Base-by-base conservation (phyloP, 2,797 vertebrate species). In the Mergus octosetaceus region DNA sequence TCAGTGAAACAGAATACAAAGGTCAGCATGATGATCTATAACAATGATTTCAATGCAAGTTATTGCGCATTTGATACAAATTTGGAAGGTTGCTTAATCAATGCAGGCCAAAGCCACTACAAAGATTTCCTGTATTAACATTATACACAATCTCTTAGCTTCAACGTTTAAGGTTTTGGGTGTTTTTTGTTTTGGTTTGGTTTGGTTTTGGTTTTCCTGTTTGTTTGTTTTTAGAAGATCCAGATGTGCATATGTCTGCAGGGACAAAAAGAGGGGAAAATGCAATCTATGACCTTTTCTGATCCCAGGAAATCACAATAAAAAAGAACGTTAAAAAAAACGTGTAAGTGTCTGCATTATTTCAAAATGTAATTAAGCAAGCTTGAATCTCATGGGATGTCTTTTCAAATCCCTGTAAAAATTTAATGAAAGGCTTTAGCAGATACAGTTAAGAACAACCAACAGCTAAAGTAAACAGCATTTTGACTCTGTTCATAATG, bases 401-500 rank as follows among this genome's bases (percentile, higher is more conserved):
- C 58, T 93, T 87, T 93, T 87, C 68, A 82, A 76, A 76, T 24
- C 30, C 27, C 53, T 89, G 62, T 85, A 57, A 87, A 92, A 90
- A 93, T 64, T 57, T 66, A 76, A 22, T 7, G 51, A 85, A 72
- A 91, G 11, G 12, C 25, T 87, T 89, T 43, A 66, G 34, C 0
- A 0, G 51, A 56, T 53, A 60, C 21, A 56, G 38, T 73, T 82
- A 60, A 91, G 88, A 89, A 65, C 10, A 69, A 74, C 30, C 7
- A 83, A 62, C 14, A 49, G 10, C 5, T 83, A 79, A 93, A 24
- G 5, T 74, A 51, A 94, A 85, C 45, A 73, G 38, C 2, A 49
- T 89, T 87, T 85, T 43, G 49, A 14, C 85, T 89, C 78, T 60
- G 56, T 71, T 94, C 75, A 73, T 64, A 51, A 51, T 25, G 24